Evolutionary conservation across 1,140 invertebrate genomes (phyloP), one percentile per base, ranked within the genome.

Genomic region (Bombus haemorrhoidalis): DNA sequence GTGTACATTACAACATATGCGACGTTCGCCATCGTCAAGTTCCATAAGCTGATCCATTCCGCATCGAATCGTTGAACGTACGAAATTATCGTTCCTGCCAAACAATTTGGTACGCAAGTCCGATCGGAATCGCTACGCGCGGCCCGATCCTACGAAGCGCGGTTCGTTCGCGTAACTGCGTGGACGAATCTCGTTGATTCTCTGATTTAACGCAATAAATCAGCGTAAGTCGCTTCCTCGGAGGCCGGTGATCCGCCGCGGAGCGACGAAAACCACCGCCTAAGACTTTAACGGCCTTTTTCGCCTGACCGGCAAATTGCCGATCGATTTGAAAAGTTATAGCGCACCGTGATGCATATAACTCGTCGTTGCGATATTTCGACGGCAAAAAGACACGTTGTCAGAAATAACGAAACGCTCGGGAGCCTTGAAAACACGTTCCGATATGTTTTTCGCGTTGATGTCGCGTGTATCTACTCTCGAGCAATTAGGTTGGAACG

Each of bases 1-100:
- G 9, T 0, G 57, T 59, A 59, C 9, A 3, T 25, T 28, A 1
- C 28, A 28, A 59, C 10, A 28, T 85, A 72, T 57, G 64, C 43
- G 75, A 87, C 83, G 47, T 47, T 25, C 37, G 8, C 41, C 47
- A 68, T 73, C 66, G 53, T 64, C 64, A 18, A 81, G 72, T 18
- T 37, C 2, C 47, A 6, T 53, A 32, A 37, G 57, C 59, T 32
- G 53, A 86, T 88, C 68, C 53, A 57, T 47, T 71, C 71, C 62
- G 12, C 85, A 43, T 75, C 59, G 53, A 57, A 71, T 34, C 69
- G 74, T 86, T 69, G n/a, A n/a, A 88, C 59, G 73, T 59, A 32
- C 22, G 53, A 74, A 86, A 87, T 86, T 83, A 71, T 79, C 57
- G 57, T 88, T 80, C 18, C 62, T n/a, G 73, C 41, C 66, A 80